Percentiles rank a stretch among this genome's conserved stretches.
These are phyloP conservation scores for Gavia stellata DNA, from an alignment of 2,113 vertebrate genomes.

Conservation along the genomic window DNA sequence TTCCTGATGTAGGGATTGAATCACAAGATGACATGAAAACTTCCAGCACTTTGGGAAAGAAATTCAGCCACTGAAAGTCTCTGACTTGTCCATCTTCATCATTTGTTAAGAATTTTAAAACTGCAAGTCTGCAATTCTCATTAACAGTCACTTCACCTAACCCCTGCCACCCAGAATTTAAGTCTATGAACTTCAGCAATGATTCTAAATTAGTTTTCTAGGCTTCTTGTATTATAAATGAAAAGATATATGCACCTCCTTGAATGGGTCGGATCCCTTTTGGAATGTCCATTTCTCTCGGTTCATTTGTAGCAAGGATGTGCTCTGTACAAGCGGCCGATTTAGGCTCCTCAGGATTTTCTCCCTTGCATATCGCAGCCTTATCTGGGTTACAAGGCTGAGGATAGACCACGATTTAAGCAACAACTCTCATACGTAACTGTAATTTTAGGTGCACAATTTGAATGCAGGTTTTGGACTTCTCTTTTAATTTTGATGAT, in stretches of 20 bases:
- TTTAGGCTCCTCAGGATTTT: background rate
- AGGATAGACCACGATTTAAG: background rate
- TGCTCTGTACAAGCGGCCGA: background rate
- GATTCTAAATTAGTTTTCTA: background rate
- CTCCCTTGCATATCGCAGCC: background rate
- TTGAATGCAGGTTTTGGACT: rapidly evolving
- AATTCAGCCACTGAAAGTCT: background rate
- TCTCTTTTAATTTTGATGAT: background rate
- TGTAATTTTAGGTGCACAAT: background rate
- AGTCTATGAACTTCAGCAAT: background rate
- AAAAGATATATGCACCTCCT: background rate
- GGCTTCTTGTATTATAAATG: background rate
- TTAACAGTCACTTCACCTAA: background rate
- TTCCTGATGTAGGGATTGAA: background rate
- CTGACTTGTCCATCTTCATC: background rate
- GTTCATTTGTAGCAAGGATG: background rate
- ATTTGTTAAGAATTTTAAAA: background rate
- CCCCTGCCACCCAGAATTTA: background rate
- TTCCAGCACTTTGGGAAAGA: background rate
- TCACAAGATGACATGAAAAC: background rate
- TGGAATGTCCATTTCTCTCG: background rate
- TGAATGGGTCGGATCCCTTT: background rate
- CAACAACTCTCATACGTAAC: background rate
- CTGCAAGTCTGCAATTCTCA: background rate
- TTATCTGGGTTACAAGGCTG: background rate